Evolutionary conservation across 2,888 invertebrate species (phyloP), one percentile per base, ranked within the genome.

Genomic region (Aleiodes alternator): DNA sequence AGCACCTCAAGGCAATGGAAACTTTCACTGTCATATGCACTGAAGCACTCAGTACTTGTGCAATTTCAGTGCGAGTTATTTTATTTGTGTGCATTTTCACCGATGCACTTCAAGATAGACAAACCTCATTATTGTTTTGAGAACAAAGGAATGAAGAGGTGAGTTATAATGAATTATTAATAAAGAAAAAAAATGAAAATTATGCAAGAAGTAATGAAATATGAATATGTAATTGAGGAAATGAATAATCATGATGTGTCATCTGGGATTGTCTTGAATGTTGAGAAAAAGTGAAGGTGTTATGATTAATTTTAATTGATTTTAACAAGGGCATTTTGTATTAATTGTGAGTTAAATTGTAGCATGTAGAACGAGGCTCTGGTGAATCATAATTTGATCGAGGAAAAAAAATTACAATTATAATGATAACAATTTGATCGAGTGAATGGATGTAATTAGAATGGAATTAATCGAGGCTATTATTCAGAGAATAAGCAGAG

Each of bases 21-120:
- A 87, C 88, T 88, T 88, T 88, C 88, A 84, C 88, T 87, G 87
- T 84, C 88, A 86, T 80, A 83, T 77, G 80, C 77, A 76, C 78
- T 82, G 84, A 74, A 85, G 84, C 76, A 48, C 51, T 12, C 48
- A 31, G 11, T n/a, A 68, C 31, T 68, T 68, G 68, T 68, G 51
- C 68, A 68, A 68, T 48, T 43, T 8, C 14, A 48, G 14, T 23
- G 8, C 6, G 53, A 51, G 9, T 29, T 0, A 50, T 68, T 51
- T 51, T n/a, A 50, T n/a, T 8, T 50, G 23, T 9, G 16, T 53
- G 14, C 12, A 14, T 53, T 34, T 34, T 34, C 34, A 68, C 23
- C 23, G 23, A 23, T 51, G 14, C 51, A 51, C 29, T 31, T 51
- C 9, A 68, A 16, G 23, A 23, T 1, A 34, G 8, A 16, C 29